Evolutionary conservation across 2,888 invertebrate species (phyloP), one percentile per base, ranked within the genome.

Genomic region (Carpatolechia fugitivella): DNA sequence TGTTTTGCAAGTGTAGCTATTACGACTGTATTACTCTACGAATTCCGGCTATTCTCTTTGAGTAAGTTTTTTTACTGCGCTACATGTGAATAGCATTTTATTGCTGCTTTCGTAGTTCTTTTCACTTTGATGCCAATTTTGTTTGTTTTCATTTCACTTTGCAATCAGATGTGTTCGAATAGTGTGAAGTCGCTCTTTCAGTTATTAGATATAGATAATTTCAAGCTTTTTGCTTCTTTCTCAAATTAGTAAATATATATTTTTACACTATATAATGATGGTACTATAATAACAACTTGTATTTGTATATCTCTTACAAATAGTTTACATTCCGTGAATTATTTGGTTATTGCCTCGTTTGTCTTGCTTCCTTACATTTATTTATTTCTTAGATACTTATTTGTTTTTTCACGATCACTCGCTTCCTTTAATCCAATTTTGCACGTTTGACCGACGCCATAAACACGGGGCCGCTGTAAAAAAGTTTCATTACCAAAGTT

Each of bases 401-500:
- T 16, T 5, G 7, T 16, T 6, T 20, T 44, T 11, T 44, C 24
- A n/a, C 29, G 40, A 8, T 5, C 18, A 8, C 41, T 20, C n/a
- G 44, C 29, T 29, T 24, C 13, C 47, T 50, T 36, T 50, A 38
- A 50, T 50, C 38, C 29, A 50, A 50, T 50, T 38, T 29, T 1
- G 13, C 29, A 50, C 38, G 50, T 50, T 50, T 11, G 14, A 50
- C 36, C 35, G 33, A 18, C 20, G 36, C 18, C 36, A 33, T 50
- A 38, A 50, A 50, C 50, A 49, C 24, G 50, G 38, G n/a, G n/a
- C 6, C 7, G 38, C 16, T 38, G 29, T 48, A 48, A 54, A 54
- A 54, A 54, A 54, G 31, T 48, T 48, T 54, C 54, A 48, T 48
- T 31, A 40, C 30, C 18, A n/a, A 40, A 54, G 20, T 47, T 53